Conservation (phyloP, 1,140 invertebrate species). For the Ctenoplectra terminalis region DNA sequence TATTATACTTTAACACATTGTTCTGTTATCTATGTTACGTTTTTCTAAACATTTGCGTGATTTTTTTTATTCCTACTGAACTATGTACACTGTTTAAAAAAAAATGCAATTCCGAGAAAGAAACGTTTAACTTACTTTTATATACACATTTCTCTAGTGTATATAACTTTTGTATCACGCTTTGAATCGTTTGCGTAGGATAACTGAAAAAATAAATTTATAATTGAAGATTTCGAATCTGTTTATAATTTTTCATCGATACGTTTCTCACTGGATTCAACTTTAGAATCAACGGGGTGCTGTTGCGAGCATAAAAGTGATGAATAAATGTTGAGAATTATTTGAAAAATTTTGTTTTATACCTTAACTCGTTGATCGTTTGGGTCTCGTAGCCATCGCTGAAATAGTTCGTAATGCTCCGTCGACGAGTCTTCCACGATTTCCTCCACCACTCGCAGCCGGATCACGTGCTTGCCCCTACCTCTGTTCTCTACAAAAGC, state of each 20-base stretch:
- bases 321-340: too few species aligned
- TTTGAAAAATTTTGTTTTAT: too few species aligned
- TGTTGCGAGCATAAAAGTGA: too few species aligned
- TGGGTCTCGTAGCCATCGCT: conserved; percentile 21
- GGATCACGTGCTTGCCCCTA: conserved; percentile 42
- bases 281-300: too few species aligned
- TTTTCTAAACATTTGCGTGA: too few species aligned
- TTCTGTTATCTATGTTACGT: too few species aligned
- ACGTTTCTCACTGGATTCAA: background rate
- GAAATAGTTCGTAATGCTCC: conserved; percentile 35
- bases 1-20: too few species aligned
- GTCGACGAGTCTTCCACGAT: conserved; percentile 52
- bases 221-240: background rate
- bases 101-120: background rate
- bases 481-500: conserved; percentile 37
- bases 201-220: background rate
- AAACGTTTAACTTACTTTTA: background rate
- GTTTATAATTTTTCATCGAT: background rate
- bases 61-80: too few species aligned
- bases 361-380: too few species aligned
- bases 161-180: background rate
- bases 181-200: background rate
- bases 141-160: background rate
- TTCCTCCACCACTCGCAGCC: conserved; percentile 43
- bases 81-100: too few species aligned